Percentiles rank a stretch among this genome's conserved stretches.
Conservation (phyloP, 1,140 invertebrate genomes). For the Periplaneta americana region DNA sequence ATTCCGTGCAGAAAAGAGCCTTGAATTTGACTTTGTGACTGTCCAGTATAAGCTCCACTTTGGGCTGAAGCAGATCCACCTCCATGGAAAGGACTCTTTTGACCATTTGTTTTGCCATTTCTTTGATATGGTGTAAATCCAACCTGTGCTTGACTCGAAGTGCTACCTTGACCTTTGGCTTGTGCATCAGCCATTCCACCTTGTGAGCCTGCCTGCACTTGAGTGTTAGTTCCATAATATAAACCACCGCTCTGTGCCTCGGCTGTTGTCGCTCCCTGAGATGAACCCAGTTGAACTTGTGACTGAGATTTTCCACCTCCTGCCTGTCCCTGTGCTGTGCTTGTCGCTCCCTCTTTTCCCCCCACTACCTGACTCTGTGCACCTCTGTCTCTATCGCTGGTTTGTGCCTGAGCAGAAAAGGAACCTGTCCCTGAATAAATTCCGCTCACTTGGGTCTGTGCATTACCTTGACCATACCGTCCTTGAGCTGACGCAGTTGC, state of each 20-base stretch:
- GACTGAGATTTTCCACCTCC: conserved; percentile 69
- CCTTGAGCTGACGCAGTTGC: conserved; percentile 70
- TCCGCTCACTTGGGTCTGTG: conserved; percentile 74
- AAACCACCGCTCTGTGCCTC: conserved; percentile 66
- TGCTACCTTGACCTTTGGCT: conserved; percentile 72
- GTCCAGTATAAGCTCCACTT: conserved; percentile 62
- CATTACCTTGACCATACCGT: conserved; percentile 58
- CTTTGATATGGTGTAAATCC: conserved; percentile 70
- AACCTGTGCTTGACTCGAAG: conserved; percentile 80
- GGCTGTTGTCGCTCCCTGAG: conserved; percentile 64
- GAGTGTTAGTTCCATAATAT: conserved; percentile 67
- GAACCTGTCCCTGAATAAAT: conserved; percentile 67
- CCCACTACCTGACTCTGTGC: conserved; percentile 66
- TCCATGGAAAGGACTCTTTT: conserved; percentile 53
- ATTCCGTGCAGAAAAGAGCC: conserved; percentile 73
- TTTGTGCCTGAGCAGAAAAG: conserved; percentile 76
- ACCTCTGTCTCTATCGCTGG: conserved; percentile 63
- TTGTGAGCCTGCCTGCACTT: conserved; percentile 59
- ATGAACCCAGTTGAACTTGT: conserved; percentile 64
- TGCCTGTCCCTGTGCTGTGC: conserved; percentile 65
- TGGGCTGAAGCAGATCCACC: conserved; percentile 71
- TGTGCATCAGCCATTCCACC: conserved; percentile 79
- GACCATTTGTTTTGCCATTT: conserved; percentile 37
- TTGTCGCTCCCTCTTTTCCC: conserved; percentile 64
- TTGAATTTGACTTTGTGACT: conserved; percentile 73